These are phyloP conservation scores for Pantherophis vulpinus DNA, from an alignment of 2,797 vertebrate genomes.

Conservation along the genomic window DNA sequence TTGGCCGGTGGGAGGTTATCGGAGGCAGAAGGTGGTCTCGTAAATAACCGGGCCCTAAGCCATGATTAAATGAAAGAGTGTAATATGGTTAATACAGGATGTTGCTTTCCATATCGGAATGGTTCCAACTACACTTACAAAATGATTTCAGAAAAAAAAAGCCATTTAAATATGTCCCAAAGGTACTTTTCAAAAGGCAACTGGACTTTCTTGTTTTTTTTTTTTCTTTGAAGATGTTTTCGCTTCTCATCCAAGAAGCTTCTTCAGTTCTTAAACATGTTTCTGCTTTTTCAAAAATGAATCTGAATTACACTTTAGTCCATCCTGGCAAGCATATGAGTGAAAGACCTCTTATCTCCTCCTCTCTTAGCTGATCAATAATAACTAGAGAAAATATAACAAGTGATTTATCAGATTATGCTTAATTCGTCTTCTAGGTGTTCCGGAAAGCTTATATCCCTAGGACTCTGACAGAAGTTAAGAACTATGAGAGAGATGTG, in stretches of 20 bases:
- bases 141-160: background rate
- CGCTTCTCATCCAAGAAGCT: too few species aligned
- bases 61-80: background rate
- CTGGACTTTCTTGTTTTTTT: too few species aligned
- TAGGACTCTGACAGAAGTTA: slow-evolving; percentile 85
- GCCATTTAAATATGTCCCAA: background rate
- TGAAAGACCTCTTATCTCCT: background rate
- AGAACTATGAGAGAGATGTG: slow-evolving; percentile 83
- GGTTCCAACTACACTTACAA: background rate
- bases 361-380: background rate
- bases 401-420: background rate
- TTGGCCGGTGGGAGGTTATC: too few species aligned
- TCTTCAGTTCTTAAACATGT: background rate
- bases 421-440: slow-evolving; percentile 73
- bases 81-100: background rate
- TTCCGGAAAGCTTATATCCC: slow-evolving; percentile 89
- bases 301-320: background rate
- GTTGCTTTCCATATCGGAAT: background rate
- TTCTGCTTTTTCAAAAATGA: background rate
- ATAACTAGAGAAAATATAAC: background rate
- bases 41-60: too few species aligned
- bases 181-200: too few species aligned
- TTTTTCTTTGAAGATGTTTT: too few species aligned
- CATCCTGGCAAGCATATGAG: background rate
- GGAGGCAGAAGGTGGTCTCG: too few species aligned